A percentile compares a stretch with the other conserved stretches of the same genome.
These are phyloP conservation scores for human DNA, from an alignment of 2,113 vertebrate genomes.

Conservation along the genomic window GRCh38 chr20:62999001-62999500, in stretches of 20 bases:
- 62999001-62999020: background rate
- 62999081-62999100: background rate
- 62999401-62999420: background rate
- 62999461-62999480: background rate
- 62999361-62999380: rapidly evolving
- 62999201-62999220: too few species aligned
- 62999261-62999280: background rate
- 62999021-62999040: background rate
- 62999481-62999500: background rate
- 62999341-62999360: background rate
- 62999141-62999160: background rate
- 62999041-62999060: background rate
- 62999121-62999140: background rate
- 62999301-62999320: background rate
- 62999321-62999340: rapidly evolving
- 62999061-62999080: background rate
- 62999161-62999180: too few species aligned
- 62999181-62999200: background rate
- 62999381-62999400: too few species aligned
- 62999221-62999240: too few species aligned
- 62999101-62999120: too few species aligned
- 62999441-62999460: rapidly evolving
- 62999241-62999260: too few species aligned
- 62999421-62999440: too few species aligned
- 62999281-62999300: background rate